Evolutionary conservation across 2,888 invertebrate species (phyloP), one percentile per base, ranked within the genome.

Genomic region (Eupeodes latifasciatus): DNA sequence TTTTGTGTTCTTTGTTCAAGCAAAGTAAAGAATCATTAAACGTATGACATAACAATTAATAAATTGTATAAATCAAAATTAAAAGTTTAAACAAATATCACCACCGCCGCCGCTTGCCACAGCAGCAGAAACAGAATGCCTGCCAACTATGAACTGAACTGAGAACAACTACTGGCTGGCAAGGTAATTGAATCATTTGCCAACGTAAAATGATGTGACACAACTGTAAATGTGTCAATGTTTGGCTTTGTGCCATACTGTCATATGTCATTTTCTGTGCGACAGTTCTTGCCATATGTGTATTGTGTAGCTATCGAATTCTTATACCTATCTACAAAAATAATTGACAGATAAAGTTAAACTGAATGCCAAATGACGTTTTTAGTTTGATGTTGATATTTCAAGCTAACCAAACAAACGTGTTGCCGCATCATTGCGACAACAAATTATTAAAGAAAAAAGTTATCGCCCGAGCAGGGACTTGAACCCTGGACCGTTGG

Each of bases 401-500:
- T 27, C 27, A 57, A 27, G 27, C 12, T 1, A 5, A 5, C 5
- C 14, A 59, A n/a, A 14, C 14, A 59, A n/a, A 14, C 59, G 59
- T 59, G 7, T 59, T 34, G 59, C 34, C 3, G 27, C 27, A 27
- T 3, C 27, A 27, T 3, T 3, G 27, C 3, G 27, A 27, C 5
- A 40, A 40, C 9, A 40, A 40, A 40, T 40, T 2, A 40, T 40
- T 40, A 5, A 55, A 34, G 64, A 79, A 75, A 79, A 67, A 61
- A 66, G 55, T n/a, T 55, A 64, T 47, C 88, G 88, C 88, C 88
- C 88, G 88, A 88, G 85, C 88, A 88, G 88, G 88, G 88, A 88
- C 88, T 88, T 88, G 88, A 88, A 88, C 88, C 88, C 88, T 88
- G 88, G 88, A 88, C 88, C 88, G 88, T 88, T 88, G 88, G 88